Percentiles rank a stretch among this genome's conserved stretches.
Evolutionary conservation across 2,888 invertebrate genomes (phyloP).

Genomic region (Papilio demoleus): DNA sequence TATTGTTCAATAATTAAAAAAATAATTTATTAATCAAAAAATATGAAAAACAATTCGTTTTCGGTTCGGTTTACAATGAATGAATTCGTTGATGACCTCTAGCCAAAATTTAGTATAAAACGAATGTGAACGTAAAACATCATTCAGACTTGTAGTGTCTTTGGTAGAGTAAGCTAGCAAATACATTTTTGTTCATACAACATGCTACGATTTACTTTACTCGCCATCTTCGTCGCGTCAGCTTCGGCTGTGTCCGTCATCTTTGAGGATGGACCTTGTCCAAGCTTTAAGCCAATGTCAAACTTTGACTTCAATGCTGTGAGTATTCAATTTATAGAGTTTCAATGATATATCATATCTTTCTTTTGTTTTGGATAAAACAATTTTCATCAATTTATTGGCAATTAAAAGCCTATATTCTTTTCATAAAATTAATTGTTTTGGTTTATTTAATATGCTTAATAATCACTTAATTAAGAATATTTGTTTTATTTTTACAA

Average conservation of each 20-base stretch:
- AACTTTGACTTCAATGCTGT: conserved; percentile 25
- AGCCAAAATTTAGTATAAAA: conserved; percentile 30
- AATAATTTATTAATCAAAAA: background rate
- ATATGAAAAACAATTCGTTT: background rate
- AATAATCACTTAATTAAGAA: too few species aligned
- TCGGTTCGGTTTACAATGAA: conserved; percentile 6
- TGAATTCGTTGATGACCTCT: conserved; percentile 30
- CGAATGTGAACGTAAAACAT: conserved; percentile 24
- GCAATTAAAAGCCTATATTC: too few species aligned
- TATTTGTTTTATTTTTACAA: too few species aligned
- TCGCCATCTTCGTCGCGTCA: conserved; percentile 15
- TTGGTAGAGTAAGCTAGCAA: conserved; percentile 16
- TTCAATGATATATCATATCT: background rate
- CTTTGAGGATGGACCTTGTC: conserved; percentile 28
- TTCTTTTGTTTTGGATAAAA: too few species aligned
- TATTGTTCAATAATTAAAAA: background rate
- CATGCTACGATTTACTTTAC: conserved; percentile 5
- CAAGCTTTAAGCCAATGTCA: conserved; percentile 16
- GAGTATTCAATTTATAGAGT: background rate
- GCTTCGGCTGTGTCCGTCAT: conserved; percentile 14
- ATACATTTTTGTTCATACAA: conserved; percentile 15
- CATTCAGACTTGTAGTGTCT: conserved; percentile 26
- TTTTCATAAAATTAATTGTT: too few species aligned
- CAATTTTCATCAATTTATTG: too few species aligned
- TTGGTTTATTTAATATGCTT: too few species aligned